Percentiles rank a stretch among this genome's conserved stretches.
Evolutionary conservation across 2,888 invertebrate genomes (phyloP).

Genomic region (Therioaphis trifolii): DNA sequence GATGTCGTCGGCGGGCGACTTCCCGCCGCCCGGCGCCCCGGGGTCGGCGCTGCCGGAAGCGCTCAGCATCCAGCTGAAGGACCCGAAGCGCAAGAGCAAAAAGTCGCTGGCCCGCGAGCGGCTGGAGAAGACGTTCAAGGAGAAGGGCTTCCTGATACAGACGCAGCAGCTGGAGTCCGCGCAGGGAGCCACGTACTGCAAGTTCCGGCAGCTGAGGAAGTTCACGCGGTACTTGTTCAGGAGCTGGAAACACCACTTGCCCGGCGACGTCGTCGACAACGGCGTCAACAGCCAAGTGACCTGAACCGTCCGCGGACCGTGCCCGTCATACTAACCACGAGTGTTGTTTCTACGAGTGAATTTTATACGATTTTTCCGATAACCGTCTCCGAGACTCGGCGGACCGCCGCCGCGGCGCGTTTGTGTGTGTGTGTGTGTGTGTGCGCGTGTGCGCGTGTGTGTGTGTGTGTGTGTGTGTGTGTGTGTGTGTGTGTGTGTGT

Average conservation of each 20-base stretch:
- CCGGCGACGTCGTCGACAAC: slow-evolving; percentile 74
- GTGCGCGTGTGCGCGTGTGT: background rate
- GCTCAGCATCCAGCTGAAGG: slow-evolving; percentile 26
- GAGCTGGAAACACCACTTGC: slow-evolving; percentile 93
- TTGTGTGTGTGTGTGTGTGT: too few species aligned
- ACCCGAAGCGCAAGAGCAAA: slow-evolving; percentile 75
- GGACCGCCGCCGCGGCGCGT: too few species aligned
- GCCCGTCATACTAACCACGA: too few species aligned
- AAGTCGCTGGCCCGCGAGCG: slow-evolving; percentile 88
- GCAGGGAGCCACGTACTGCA: slow-evolving; percentile 93
- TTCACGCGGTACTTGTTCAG: slow-evolving; percentile 91
- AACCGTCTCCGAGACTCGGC: too few species aligned
- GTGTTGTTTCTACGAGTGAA: slow-evolving; percentile 33
- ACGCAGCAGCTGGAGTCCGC: slow-evolving; percentile 93
- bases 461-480: background rate
- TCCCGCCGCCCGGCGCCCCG: background rate
- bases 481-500: too few species aligned
- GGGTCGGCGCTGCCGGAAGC: slow-evolving; percentile 40
- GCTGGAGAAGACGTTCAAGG: slow-evolving; percentile 90
- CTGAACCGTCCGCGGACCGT: background rate
- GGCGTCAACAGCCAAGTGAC: slow-evolving; percentile 45
- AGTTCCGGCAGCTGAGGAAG: slow-evolving; percentile 88
- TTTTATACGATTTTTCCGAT: too few species aligned
- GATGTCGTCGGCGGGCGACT: slow-evolving; percentile 12
- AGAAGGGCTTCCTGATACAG: slow-evolving; percentile 91